These are phyloP conservation scores for Araneus ventricosus DNA, from an alignment of 1,140 invertebrate species.

Conservation along the genomic window DNA sequence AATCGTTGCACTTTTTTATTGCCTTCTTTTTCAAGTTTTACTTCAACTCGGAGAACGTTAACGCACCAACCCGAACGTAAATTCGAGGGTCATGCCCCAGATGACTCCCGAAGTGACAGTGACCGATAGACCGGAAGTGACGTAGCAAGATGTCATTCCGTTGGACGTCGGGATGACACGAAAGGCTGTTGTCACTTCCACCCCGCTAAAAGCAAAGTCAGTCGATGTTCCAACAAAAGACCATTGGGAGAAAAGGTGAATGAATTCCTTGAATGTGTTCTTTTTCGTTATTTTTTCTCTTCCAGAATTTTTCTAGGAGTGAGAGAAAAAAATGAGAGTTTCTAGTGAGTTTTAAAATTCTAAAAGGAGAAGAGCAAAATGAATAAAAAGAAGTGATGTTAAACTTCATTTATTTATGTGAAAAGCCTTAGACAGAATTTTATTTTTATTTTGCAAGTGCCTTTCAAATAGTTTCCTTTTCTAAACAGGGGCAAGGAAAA, in stretches of 20 bases:
- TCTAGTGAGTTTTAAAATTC: slow-evolving; percentile 22
- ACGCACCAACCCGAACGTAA: slow-evolving; percentile 29
- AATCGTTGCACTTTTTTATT: not conserved
- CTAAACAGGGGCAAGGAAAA: not conserved
- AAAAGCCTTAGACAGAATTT: not conserved
- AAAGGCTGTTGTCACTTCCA: slow-evolving; percentile 58
- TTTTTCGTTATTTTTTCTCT: not conserved
- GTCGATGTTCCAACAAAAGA: not conserved
- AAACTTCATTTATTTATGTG: slow-evolving; percentile 53
- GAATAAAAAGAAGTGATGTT: not conserved
- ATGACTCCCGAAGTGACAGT: slow-evolving; percentile 53
- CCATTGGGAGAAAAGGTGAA: not conserved
- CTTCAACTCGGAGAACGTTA: slow-evolving; percentile 41
- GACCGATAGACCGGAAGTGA: slow-evolving; percentile 73
- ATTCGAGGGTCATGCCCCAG: slow-evolving; percentile 47
- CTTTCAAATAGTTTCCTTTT: slow-evolving; percentile 9
- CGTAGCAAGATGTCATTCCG: slow-evolving; percentile 52
- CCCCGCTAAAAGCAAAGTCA: slow-evolving; percentile 40
- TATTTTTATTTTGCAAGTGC: slow-evolving; percentile 36
- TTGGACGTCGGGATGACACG: slow-evolving; percentile 54
- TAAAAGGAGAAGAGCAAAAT: not conserved
- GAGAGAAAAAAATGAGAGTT: not conserved
- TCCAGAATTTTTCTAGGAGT: not conserved
- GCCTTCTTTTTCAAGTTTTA: not conserved
- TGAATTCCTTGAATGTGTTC: slow-evolving; percentile 4